Percentiles rank a stretch among this genome's conserved stretches.
These are phyloP conservation scores for Bombylius major DNA, from an alignment of 2,888 invertebrate genomes.

Conservation along the genomic window DNA sequence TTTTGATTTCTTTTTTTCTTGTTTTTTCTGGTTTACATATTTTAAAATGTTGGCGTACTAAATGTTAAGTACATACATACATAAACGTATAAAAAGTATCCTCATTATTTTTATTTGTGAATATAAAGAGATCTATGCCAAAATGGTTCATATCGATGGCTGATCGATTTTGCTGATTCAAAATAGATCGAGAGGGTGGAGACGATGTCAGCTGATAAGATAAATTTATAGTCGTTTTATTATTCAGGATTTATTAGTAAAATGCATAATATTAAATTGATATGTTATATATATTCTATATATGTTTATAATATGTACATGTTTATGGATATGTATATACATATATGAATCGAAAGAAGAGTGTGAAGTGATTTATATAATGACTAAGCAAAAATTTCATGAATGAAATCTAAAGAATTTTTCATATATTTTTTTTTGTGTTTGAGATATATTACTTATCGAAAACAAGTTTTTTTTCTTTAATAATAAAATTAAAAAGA, in stretches of 20 bases:
- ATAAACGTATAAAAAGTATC: no score
- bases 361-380: background rate
- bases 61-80: no score
- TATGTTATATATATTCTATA: no score
- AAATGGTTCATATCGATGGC: conserved; percentile 2
- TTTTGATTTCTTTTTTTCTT: no score
- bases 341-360: background rate
- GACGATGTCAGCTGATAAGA: background rate
- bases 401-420: background rate
- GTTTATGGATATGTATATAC: background rate
- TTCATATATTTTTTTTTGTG: background rate
- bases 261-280: no score
- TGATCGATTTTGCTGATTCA: conserved; percentile 3
- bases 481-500: no score
- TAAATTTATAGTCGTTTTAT: background rate
- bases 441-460: no score
- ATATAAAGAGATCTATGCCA: background rate
- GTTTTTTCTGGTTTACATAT: no score
- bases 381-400: background rate
- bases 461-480: no score
- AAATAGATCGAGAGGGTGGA: conserved; percentile 1
- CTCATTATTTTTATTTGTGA: no score
- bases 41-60: no score
- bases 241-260: background rate
- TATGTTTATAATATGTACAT: no score